A percentile compares a stretch with the other conserved stretches of the same genome.
Conservation (phyloP, 1,140 invertebrate species). For the Meloidogyne floridensis region DNA sequence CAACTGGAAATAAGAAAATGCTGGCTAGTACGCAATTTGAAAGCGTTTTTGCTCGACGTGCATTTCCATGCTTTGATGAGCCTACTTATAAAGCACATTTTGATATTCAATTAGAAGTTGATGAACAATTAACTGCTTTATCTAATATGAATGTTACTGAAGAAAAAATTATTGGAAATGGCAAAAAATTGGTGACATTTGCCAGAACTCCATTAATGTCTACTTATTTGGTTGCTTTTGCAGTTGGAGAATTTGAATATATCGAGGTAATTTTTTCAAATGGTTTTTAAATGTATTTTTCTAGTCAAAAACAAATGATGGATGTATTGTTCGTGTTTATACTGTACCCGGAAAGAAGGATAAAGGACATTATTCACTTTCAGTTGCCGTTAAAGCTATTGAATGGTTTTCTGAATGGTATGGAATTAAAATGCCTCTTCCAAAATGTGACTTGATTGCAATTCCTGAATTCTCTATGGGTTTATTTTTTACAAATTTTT, state of each 20-base stretch:
- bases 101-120: conserved; percentile 67
- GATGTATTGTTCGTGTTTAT: conserved; percentile 74
- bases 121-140: conserved; percentile 56
- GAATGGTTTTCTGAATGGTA: conserved; percentile 85
- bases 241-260: conserved; percentile 68
- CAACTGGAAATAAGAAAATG: conserved; percentile 25
- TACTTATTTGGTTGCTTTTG: conserved; percentile 69
- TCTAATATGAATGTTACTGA: conserved; percentile 62
- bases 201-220: conserved; percentile 67
- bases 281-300: conserved; percentile 27
- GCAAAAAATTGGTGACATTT: conserved; percentile 68
- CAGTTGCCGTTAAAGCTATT: conserved; percentile 76
- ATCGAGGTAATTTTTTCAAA: conserved; percentile 45
- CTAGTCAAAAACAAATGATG: conserved; percentile 50
- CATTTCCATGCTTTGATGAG: conserved; percentile 96
- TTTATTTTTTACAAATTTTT: conserved; percentile 19
- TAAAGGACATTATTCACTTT: conserved; percentile 79
- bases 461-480: conserved; percentile 64
- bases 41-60: conserved; percentile 75
- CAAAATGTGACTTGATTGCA: conserved; percentile 66
- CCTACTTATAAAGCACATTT: conserved; percentile 87
- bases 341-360: conserved; percentile 78
- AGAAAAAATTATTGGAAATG: conserved; percentile 47
- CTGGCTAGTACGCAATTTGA: conserved; percentile 45
- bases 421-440: conserved; percentile 77